Percentiles rank a stretch among this genome's conserved stretches.
phyloP scores from a whole-genome alignment of 2,113 vertebrate genomes.

The Arenaria interpres region DNA sequence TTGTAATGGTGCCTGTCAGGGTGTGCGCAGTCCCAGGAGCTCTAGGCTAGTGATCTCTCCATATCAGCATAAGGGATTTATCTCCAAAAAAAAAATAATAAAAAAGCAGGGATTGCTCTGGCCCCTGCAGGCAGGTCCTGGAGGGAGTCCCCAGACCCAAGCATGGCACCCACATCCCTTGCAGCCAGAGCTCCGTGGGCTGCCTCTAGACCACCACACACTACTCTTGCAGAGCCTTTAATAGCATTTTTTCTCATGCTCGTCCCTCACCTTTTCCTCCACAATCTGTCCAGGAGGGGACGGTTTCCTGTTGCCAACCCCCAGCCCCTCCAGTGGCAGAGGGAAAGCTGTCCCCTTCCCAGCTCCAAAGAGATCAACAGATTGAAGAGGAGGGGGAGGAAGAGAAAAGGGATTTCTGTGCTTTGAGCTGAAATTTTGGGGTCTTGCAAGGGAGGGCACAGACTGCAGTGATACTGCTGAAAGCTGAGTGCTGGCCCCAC shows the following conservation, averaged over 20 bases:
- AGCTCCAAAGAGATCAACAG: accelerated
- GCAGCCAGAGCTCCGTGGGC: neutral
- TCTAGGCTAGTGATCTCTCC: neutral
- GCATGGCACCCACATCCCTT: neutral
- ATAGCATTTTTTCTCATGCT: neutral
- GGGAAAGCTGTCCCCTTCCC: neutral
- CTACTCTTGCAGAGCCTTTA: neutral
- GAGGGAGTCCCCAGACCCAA: neutral
- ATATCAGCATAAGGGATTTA: neutral
- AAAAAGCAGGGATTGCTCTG: neutral
- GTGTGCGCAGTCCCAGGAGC: neutral
- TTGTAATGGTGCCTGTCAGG: accelerated
- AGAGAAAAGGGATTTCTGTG: neutral
- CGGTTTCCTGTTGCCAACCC: neutral
- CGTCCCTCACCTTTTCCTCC: neutral
- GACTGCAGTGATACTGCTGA: neutral
- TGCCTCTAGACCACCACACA: accelerated
- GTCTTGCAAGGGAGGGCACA: neutral
- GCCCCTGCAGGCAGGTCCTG: neutral
- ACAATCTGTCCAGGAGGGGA: neutral
- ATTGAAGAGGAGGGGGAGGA: neutral
- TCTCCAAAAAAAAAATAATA: too few relatives aligned
- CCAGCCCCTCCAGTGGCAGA: accelerated
- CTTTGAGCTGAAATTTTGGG: neutral
- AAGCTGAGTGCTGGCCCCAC: neutral